Base-by-base conservation (phyloP, 2,797 vertebrate species). In the Clarias pachynema region DNA sequence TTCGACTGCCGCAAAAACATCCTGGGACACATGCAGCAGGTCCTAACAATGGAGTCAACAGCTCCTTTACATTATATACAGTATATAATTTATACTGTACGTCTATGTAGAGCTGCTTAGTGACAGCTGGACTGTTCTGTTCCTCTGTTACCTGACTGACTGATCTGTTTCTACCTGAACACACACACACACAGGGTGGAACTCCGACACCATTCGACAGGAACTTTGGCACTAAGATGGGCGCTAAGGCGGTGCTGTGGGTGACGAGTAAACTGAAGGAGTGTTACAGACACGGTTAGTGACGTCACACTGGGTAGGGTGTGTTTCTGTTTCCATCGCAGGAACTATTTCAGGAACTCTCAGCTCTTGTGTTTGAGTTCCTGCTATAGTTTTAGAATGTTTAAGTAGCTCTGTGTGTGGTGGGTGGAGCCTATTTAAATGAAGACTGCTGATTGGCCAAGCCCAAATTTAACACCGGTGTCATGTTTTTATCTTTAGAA, bases 11-110 rank as follows among this genome's bases (percentile, higher is more conserved):
- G 98, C 69, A 98, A 97, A 87, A 99, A 99, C 0, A 93, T 99
- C 65, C 95, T 99, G 3, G 98, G 98, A 70, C 98, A 99, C 94
- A 99, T 98, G 98, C 98, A 99, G 89, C 98, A 99, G 97, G 98
- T 99, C 31, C 53, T 44, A 73, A 20, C n/a, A 1, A 4, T 69
- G 37, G 37, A 26, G 12, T 3, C 40, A 44, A 8, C 8, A 44
- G 40, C 40, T 44, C 40, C 40, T 44, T 8, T 8, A 44, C 40
- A 44, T 44, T 44, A 10, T 9, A 44, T 37, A 37, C 34, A 34
- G 34, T 37, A 5, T 37, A 44, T 44, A 9, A 44, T 10, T 44
- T 10, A 44, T 44, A 44, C 9, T 10, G 44, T 10, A 10, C 44
- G 9, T 44, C 44, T 10, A 44, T 44, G 40, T 44, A 9, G 8